These are phyloP conservation scores for Byasa hedistus DNA, from an alignment of 2,888 invertebrate genomes.

Conservation along the genomic window DNA sequence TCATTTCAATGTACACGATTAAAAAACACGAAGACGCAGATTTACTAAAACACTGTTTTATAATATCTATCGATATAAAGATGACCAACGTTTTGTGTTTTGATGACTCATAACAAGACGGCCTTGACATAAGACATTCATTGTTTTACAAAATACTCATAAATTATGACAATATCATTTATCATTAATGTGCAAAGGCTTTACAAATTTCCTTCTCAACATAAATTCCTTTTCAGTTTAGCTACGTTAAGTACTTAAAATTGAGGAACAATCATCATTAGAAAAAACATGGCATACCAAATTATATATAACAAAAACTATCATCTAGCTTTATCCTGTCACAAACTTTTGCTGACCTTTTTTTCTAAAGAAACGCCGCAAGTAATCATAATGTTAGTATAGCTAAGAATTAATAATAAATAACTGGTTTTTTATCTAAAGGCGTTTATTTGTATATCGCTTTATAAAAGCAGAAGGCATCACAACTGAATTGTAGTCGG, in stretches of 20 bases:
- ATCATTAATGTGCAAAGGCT: background rate
- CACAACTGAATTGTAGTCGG: conserved; percentile 62
- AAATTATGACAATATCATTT: background rate
- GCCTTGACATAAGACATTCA: conserved; percentile 6
- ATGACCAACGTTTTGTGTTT: conserved; percentile 4
- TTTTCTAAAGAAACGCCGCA: conserved; percentile 44
- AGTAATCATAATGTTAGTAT: conserved; percentile 59
- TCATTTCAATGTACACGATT: conserved; percentile 1
- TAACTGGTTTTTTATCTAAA: conserved; percentile 72
- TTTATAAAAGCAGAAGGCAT: conserved; percentile 69
- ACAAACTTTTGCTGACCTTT: conserved; percentile 33
- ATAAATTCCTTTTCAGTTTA: too few species aligned
- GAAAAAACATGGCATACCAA: too few species aligned
- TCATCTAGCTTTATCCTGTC: too few species aligned
- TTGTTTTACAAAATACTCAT: background rate
- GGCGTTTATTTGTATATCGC: conserved; percentile 69
- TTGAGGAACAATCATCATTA: too few species aligned
- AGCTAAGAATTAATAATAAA: conserved; percentile 68
- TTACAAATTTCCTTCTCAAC: background rate
- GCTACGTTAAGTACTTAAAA: too few species aligned
- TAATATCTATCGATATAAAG: background rate
- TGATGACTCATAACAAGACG: conserved; percentile 8
- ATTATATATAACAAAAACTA: too few species aligned
- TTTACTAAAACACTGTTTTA: conserved; percentile 10
- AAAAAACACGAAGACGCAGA: conserved; percentile 1